Base-by-base conservation (phyloP, 2,113 vertebrate species). In the Pyxicephalus adspersus region DNA sequence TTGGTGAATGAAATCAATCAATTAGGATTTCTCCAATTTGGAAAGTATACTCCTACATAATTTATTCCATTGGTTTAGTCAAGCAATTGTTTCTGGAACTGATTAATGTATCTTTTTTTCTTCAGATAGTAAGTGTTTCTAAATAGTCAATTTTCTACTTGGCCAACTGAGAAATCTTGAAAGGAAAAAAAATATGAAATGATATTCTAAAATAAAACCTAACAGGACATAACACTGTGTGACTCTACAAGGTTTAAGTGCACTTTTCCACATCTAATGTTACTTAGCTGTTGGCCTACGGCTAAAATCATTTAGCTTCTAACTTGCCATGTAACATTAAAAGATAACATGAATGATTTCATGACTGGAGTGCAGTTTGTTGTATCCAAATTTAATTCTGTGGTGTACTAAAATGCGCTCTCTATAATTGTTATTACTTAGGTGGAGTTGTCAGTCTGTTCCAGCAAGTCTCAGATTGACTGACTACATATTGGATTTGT, bases 291-390 rank as follows among this genome's bases (percentile, higher is more conserved):
- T 81, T 81, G 60, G 79, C 79, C 70, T 57, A 65, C 28, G 79
- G 79, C 79, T 65, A 81, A 81, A 81, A 71, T 74, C 70, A 81
- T 81, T 81, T 64, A 54, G 79, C 79, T 81, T 28, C 79, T 34
- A 81, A 74, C 58, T 64, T 74, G 79, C 74, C 79, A 81, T 81
- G 70, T 81, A 81, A 81, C 50, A 74, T 81, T 74, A 81, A 81
- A 74, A 65, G 45, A 74, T 65, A 74, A 74, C 79, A 38, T 55
- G 60, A 64, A 52, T 73, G 60, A 81, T 58, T 55, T 70, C 29
- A 45, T 81, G 79, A 81, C 28, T 45, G 70, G 28, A 81, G 58
- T 64, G 61, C 67, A 55, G 71, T 81, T 81, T 73, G 45, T 73
- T 81, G 57, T 54, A 81, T 73, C 20, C 31, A 29, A 55, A 34